A percentile compares a stretch with the other conserved stretches of the same genome.
Conservation (phyloP, 1,140 invertebrate species). For the Oscheius sp. region DNA sequence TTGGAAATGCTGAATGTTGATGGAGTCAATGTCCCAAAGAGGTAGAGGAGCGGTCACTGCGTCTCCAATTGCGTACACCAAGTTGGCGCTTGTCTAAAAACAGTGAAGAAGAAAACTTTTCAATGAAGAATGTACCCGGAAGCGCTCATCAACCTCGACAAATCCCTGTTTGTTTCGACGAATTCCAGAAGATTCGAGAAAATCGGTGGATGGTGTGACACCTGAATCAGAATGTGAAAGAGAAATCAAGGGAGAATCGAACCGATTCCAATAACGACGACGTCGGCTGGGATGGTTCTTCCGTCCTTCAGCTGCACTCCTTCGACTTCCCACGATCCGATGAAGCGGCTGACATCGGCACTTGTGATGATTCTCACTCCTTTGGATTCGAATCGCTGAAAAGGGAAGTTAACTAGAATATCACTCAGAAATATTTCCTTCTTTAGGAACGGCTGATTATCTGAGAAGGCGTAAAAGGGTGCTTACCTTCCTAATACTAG, state of each 20-base stretch:
- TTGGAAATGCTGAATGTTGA: constrained; percentile 16
- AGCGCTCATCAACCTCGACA: constrained; percentile 18
- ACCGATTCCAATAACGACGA: constrained; percentile 23
- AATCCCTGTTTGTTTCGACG: constrained; percentile 13
- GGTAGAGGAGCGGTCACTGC: constrained; percentile 7
- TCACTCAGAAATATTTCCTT: not conserved
- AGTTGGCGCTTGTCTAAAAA: not conserved
- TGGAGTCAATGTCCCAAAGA: not conserved
- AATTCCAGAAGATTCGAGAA: constrained; percentile 5
- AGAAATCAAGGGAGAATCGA: not conserved
- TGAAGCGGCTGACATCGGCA: not conserved
- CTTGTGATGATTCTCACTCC: not conserved
- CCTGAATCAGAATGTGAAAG: not conserved
- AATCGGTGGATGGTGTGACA: constrained; percentile 11
- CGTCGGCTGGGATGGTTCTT: constrained; percentile 1
- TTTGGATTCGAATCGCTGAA: constrained; percentile 16
- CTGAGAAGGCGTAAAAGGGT: not conserved
- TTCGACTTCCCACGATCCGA: constrained; percentile 5
- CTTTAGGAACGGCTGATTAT: not conserved
- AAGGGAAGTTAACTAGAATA: not conserved
- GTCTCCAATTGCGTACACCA: constrained; percentile 3
- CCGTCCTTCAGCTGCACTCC: constrained; percentile 12
- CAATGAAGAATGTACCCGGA: constrained; percentile 5
- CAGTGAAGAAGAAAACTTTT: not conserved
- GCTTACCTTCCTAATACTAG: constrained; percentile 19